Percentiles rank a stretch among this genome's conserved stretches.
These are phyloP conservation scores for Archips xylosteana DNA, from an alignment of 2,888 invertebrate species.

Conservation along the genomic window DNA sequence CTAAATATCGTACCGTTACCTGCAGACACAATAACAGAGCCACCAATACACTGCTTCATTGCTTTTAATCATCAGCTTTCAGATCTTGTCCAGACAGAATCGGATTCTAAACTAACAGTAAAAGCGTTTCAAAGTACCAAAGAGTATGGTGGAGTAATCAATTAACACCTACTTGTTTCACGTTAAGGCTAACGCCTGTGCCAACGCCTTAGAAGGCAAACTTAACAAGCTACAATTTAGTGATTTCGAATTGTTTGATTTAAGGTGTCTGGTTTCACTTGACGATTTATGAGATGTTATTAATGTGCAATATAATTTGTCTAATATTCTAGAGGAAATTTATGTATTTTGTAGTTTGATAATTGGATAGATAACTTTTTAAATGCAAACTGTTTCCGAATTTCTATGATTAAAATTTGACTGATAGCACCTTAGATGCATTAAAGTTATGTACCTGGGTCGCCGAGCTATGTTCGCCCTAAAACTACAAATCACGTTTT, in stretches of 20 bases:
- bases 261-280: conserved; percentile 41
- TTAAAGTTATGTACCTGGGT: too few relatives aligned
- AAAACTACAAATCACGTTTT: too few relatives aligned
- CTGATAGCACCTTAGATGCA: too few relatives aligned
- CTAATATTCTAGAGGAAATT: conserved; percentile 1
- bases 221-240: conserved; percentile 43
- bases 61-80: not conserved
- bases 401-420: too few relatives aligned
- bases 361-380: conserved; percentile 1
- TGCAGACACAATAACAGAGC: conserved; percentile 15
- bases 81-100: not conserved
- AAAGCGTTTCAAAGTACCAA: conserved; percentile 12
- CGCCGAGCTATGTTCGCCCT: too few relatives aligned
- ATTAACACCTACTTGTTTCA: conserved; percentile 64
- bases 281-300: conserved; percentile 30
- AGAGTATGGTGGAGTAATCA: conserved; percentile 55
- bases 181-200: conserved; percentile 12
- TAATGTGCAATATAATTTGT: conserved; percentile 20
- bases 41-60: not conserved
- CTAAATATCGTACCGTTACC: conserved; percentile 61
- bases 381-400: not conserved
- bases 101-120: conserved; percentile 16
- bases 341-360: conserved; percentile 10
- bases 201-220: conserved; percentile 38
- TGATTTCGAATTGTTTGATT: conserved; percentile 43